Evolutionary conservation across 2,113 vertebrate species (phyloP), one percentile per base, ranked within the genome.

Genomic region (Xenus cinereus): DNA sequence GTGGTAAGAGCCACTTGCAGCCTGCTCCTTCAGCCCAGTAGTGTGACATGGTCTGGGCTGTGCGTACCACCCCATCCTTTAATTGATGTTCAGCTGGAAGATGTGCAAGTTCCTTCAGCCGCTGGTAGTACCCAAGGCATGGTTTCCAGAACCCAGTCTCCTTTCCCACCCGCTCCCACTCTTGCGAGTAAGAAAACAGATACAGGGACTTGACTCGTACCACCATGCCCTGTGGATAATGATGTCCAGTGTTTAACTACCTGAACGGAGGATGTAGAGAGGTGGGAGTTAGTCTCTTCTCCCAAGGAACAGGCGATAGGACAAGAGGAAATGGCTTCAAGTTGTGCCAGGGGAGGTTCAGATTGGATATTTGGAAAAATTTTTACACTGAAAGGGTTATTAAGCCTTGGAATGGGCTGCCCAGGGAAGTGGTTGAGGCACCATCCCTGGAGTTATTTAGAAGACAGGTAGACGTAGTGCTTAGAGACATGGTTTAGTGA

Each of bases 11-110:
- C 0, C 1, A 45, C 24, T 11, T 54, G 17, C n/a, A 77, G 43
- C 16, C n/a, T 68, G 6, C 4, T 77, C 11, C 19, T 54, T 12
- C 12, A 80, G 18, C 14, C 23, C 0, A 0, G 12, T 17, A 0
- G 0, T 9, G 4, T 54, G 32, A 77, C 73, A 32, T 14, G 4
- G 1, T 46, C 63, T 24, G 6, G 24, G 11, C 20, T 46, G 6
- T 28, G 21, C 2, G 1, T 21, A 46, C 68, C 32, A 62, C 5
- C 9, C 7, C 4, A 4, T 15, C 46, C 30, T 18, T 60, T 68
- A 27, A 56, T 8, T 27, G 41, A 23, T 23, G 45, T n/a, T 64
- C 28, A n/a, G 3, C 35, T 68, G 57, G 14, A 83, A 69, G 41
- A 30, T 3, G 0, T 35, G 7, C 14, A 50, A 79, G 18, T 4